Percentiles rank a stretch among this genome's conserved stretches.
Conservation (phyloP, 92 coral and sea anemone species). For the Porites rus region DNA sequence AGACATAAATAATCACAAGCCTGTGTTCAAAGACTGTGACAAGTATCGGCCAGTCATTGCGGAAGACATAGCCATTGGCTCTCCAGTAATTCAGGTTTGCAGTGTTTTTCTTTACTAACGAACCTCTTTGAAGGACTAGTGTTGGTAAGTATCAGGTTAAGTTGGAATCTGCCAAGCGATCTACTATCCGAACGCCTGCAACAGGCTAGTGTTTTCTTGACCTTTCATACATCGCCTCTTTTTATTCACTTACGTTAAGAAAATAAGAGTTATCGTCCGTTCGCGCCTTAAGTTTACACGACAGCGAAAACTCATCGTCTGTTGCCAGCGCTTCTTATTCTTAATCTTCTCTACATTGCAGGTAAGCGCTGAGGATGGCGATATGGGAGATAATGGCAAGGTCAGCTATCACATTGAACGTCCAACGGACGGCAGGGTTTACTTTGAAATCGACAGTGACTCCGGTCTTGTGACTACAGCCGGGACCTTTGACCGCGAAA, state of each 20-base stretch:
- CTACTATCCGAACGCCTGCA: no score
- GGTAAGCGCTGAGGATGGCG: slow-evolving; percentile 91
- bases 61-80: slow-evolving; percentile 73
- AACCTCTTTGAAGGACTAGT: no score
- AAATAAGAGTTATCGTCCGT: no score
- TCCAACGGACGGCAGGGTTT: slow-evolving; percentile 29
- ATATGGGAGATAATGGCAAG: slow-evolving; percentile 86
- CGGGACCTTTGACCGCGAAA: slow-evolving; percentile 85
- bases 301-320: no score
- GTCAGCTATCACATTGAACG: slow-evolving; percentile 84
- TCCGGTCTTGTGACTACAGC: slow-evolving; percentile 83
- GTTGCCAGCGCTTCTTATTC: no score
- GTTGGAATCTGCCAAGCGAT: no score
- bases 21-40: slow-evolving; percentile 85
- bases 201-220: no score
- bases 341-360: slow-evolving; percentile 3
- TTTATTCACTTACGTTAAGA: no score
- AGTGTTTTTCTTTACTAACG: no score
- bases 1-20: slow-evolving; percentile 94
- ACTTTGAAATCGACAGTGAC: slow-evolving; percentile 78
- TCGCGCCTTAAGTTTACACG: no score
- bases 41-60: slow-evolving; percentile 80
- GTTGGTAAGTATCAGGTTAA: no score
- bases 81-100: slow-evolving; percentile 79
- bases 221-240: no score